Evolutionary conservation across 2,797 vertebrate genomes (phyloP), one percentile per base, ranked within the genome.

Genomic region (Strix occidentalis): DNA sequence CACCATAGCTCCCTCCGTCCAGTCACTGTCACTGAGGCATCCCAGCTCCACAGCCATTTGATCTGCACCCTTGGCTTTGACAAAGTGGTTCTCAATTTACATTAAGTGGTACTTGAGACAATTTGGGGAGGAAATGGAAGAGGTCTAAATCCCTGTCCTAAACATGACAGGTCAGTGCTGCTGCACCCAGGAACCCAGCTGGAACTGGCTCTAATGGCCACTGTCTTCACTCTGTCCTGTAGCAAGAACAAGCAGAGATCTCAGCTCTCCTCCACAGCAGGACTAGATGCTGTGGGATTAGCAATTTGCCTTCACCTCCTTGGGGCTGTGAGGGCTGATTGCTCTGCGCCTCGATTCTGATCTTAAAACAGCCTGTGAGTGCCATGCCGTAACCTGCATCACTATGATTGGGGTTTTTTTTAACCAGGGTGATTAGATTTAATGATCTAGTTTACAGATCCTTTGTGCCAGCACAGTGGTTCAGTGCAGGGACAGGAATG

Each of bases 301-400:
- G 16, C 10, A 17, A 43, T 81, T 78, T 13, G 12, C 54, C 28
- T 83, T 37, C 48, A 8, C 33, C 31, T 56, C 72, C 60, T 80
- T 1, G 6, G 46, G 24, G 54, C 74, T 61, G 28, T 6, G 43
- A 35, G 69, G 46, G 51, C 75, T 6, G 37, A 29, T 19, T 11
- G 65, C 65, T 80, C 45, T 39, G 41, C 33, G n/a, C 14, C 16
- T 46, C 1, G 0, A 10, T n/a, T 79, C 78, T 84, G 46, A 56
- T 31, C 23, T 31, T n/a, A 50, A 10, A 43, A 29, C 0, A 5
- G 23, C 43, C 72, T 28, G 16, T 0, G 8, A 63, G 33, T 5
- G 26, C 35, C 50, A 17, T 0, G 0, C 46, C 43, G 19, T 7
- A 87, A 76, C 43, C 54, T 13, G 19, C 17, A 60, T 11, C 17